These are phyloP conservation scores for Carapus acus DNA, from an alignment of 2,797 vertebrate species.

Conservation along the genomic window DNA sequence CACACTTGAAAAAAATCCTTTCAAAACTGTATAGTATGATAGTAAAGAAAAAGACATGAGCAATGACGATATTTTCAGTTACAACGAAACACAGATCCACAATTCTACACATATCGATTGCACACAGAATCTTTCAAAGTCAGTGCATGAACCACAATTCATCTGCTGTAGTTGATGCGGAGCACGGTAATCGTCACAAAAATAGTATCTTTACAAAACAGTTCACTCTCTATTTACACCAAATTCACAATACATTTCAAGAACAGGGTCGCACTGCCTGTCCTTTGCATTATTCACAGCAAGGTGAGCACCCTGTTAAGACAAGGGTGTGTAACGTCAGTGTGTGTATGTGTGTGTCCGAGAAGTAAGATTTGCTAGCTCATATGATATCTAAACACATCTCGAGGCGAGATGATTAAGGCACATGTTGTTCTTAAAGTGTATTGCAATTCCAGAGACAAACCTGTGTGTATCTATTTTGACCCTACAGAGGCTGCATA, in stretches of 20 bases:
- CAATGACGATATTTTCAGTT: no score
- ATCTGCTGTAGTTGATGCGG: not conserved
- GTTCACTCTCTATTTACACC: conserved; percentile 2
- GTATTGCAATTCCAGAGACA: conserved; percentile 5
- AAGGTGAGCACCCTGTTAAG: not conserved
- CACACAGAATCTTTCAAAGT: not conserved
- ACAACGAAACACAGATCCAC: not conserved
- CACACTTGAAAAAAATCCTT: not conserved
- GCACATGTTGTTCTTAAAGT: conserved; percentile 29
- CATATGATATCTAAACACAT: conserved; percentile 4
- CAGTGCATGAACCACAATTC: not conserved
- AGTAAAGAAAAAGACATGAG: no score
- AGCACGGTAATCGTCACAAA: no score
- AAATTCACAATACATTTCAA: not conserved
- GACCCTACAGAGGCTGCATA: no score
- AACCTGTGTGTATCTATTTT: no score
- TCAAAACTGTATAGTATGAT: not conserved
- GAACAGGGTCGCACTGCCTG: not conserved
- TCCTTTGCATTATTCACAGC: conserved; percentile 1
- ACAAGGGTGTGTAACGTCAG: not conserved
- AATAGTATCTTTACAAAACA: not conserved
- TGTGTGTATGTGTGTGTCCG: not conserved
- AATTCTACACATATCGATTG: not conserved
- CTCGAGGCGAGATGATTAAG: conserved; percentile 47
- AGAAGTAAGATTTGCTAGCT: not conserved